Conservation (phyloP, 1,140 invertebrate genomes). For the Acromyrmex echinatior region DNA sequence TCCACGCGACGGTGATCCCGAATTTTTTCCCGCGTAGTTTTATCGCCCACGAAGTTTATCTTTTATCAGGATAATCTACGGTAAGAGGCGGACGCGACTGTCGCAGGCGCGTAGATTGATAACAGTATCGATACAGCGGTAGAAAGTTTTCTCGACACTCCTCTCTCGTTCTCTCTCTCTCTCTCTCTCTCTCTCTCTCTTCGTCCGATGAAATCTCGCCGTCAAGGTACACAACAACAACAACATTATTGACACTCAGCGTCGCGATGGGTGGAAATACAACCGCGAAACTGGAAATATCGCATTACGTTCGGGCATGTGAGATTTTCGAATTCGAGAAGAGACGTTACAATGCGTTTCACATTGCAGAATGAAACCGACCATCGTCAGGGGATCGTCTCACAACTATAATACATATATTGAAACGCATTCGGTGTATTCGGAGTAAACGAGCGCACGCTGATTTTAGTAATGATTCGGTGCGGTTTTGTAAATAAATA, state of each 20-base stretch:
- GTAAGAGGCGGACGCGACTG: not conserved
- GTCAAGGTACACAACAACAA: not conserved
- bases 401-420: not conserved
- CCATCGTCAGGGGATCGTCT: not conserved
- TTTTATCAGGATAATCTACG: conserved; percentile 4
- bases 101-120: conserved; percentile 61
- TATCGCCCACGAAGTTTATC: conserved; percentile 3
- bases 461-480: not conserved
- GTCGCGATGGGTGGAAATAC: conserved; percentile 6
- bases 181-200: not conserved
- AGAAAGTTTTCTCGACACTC: conserved; percentile 46
- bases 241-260: conserved; percentile 26
- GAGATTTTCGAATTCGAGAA: conserved; percentile 38
- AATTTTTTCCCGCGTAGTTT: conserved; percentile 56
- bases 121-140: conserved; percentile 43
- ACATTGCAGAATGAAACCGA: not conserved
- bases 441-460: not conserved
- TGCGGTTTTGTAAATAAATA: conserved; percentile 40
- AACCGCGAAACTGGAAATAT: conserved; percentile 2
- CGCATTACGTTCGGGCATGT: not conserved
- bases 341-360: not conserved
- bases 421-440: conserved; percentile 11
- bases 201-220: not conserved
- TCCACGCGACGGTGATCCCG: conserved; percentile 31
- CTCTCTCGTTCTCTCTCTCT: not conserved